phyloP scores from a whole-genome alignment of 2,888 invertebrate genomes.

The Leistus spinibarbis region DNA sequence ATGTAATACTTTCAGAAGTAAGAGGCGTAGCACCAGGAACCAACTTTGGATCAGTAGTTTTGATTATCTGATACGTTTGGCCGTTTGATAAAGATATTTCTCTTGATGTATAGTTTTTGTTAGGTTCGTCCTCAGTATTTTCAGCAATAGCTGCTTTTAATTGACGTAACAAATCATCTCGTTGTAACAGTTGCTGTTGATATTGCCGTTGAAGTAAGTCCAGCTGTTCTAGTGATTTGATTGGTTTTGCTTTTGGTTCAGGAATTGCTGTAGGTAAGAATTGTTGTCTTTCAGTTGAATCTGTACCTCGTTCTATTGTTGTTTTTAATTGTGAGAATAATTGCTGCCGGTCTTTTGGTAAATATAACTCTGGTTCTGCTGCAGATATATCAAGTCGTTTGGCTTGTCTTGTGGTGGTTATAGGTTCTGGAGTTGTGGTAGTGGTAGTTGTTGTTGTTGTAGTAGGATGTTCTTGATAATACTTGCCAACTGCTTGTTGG shows the following conservation, averaged over 20 bases:
- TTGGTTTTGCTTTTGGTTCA: slow-evolving; percentile 42
- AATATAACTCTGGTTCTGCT: slow-evolving; percentile 41
- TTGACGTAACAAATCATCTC: slow-evolving; percentile 76
- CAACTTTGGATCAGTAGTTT: slow-evolving; percentile 72
- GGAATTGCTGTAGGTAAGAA: slow-evolving; percentile 28
- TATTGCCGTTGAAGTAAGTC: slow-evolving; percentile 54
- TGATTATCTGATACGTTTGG: slow-evolving; percentile 75
- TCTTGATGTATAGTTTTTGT: slow-evolving; percentile 73
- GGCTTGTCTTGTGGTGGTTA: slow-evolving; percentile 51
- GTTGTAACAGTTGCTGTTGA: slow-evolving; percentile 64
- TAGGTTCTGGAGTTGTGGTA: slow-evolving; percentile 60
- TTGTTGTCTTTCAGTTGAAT: slow-evolving; percentile 52
- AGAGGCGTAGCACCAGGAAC: slow-evolving; percentile 63
- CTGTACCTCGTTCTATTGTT: slow-evolving; percentile 64
- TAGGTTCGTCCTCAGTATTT: slow-evolving; percentile 66
- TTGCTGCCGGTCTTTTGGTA: slow-evolving; percentile 40
- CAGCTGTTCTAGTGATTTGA: slow-evolving; percentile 54
- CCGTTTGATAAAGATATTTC: slow-evolving; percentile 77
- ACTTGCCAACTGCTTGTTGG: slow-evolving; percentile 68
- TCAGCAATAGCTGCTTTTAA: slow-evolving; percentile 75
- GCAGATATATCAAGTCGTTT: slow-evolving; percentile 55
- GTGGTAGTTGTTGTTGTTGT: slow-evolving; percentile 72
- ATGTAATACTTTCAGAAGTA: slow-evolving; percentile 53
- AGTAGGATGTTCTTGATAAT: slow-evolving; percentile 72
- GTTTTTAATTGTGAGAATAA: slow-evolving; percentile 52